Evolutionary conservation across 2,113 vertebrate species (phyloP), one percentile per base, ranked within the genome.

Genomic region (Bubalus kerabau): DNA sequence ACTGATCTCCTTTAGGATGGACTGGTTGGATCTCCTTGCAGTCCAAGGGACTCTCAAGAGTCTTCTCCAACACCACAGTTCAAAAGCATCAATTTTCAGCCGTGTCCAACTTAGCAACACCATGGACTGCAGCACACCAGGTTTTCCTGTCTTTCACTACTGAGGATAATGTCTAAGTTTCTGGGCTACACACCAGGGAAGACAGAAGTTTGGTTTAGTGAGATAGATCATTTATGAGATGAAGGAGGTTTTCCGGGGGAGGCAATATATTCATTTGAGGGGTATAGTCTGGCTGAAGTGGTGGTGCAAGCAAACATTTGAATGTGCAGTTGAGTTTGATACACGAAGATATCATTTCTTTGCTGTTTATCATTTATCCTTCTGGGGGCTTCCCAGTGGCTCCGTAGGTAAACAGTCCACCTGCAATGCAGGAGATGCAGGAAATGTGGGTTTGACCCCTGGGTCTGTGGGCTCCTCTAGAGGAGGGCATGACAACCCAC

Each of bases 351-450:
- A 60, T 9, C 19, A 76, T 80, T 95, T 84, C 1, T 48, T 86
- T 71, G 28, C 12, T 82, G 23, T 81, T 82, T 46, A 82, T 54
- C 92, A 60, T 21, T 74, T 19, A 90, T 36, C 64, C 71, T 64
- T 7, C 71, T 76, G 6, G 71, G 40, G 23, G 71, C 40, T 76
- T 76, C 23, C 71, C 71, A 76, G 40, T 43, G 40, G 40, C 23
- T 76, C 23, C 0, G 0, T 13, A 26, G 40, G 23, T 15, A 14
- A 76, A 26, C 12, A 26, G 40, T 26, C 71, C 12, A 76, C 71
- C 23, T 43, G 11, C 40, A 76, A 2, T 76, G 12, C 71, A 76
- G 11, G 40, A 43, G 71, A 76, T 43, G 23, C 23, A 76, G 23
- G 23, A 76, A 76, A 76, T 43, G 12, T 43, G 71, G 12, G 40